phyloP scores from a whole-genome alignment of 2,797 vertebrate species.

The Naso thynnoides region DNA sequence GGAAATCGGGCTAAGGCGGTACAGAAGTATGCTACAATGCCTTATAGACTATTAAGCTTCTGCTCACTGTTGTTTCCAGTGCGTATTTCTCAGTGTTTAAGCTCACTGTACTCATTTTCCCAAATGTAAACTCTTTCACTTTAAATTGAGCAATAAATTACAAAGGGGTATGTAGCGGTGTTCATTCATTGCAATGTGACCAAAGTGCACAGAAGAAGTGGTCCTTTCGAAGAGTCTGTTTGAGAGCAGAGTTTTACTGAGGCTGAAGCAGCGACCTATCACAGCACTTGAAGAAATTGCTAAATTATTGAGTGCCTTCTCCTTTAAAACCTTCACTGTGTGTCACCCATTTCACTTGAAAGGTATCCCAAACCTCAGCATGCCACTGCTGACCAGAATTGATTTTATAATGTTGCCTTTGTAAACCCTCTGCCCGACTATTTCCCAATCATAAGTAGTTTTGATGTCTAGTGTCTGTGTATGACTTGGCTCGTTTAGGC shows the following conservation, averaged over 20 bases:
- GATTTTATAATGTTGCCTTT: slow-evolving; percentile 39
- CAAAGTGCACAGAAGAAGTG: slow-evolving; percentile 53
- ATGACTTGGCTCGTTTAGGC: neutral
- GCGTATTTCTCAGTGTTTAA: neutral
- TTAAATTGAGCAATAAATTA: slow-evolving; percentile 51
- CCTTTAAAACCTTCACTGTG: slow-evolving; percentile 47
- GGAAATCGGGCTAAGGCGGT: neutral
- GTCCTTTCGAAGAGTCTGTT: slow-evolving; percentile 45
- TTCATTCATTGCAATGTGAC: slow-evolving; percentile 52
- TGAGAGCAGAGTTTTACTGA: slow-evolving; percentile 55
- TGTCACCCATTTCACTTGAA: slow-evolving; percentile 63
- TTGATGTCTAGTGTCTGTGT: neutral
- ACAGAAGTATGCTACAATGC: neutral
- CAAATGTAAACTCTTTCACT: slow-evolving; percentile 40
- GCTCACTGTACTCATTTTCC: slow-evolving; percentile 8
- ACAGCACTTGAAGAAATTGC: slow-evolving; percentile 68
- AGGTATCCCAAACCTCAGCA: slow-evolving; percentile 40
- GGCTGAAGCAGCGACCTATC: slow-evolving; percentile 52
- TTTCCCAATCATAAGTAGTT: slow-evolving; percentile 34
- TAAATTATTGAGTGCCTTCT: slow-evolving; percentile 65
- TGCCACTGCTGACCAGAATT: slow-evolving; percentile 16
- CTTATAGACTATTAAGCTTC: neutral
- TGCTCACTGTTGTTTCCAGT: neutral
- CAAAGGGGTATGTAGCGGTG: slow-evolving; percentile 41
- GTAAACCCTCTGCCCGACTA: slow-evolving; percentile 32